These are phyloP conservation scores for Phasia obesa DNA, from an alignment of 2,888 invertebrate species.

Conservation along the genomic window DNA sequence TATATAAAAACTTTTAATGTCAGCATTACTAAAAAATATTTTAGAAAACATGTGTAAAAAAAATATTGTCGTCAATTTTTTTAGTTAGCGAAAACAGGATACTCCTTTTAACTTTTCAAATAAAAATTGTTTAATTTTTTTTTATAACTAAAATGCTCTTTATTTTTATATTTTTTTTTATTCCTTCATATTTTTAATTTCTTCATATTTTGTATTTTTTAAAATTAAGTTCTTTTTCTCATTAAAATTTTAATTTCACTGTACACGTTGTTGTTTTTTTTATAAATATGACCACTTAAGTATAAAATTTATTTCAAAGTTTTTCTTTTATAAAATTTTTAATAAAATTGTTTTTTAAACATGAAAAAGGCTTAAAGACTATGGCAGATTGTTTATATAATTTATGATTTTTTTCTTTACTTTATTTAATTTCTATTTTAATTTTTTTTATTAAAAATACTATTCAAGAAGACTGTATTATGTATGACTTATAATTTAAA, in stretches of 20 bases:
- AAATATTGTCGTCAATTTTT: too few relatives aligned
- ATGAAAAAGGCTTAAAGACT: constrained; percentile 77
- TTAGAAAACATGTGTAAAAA: too few relatives aligned
- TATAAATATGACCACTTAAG: constrained; percentile 25
- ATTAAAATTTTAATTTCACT: constrained; percentile 17
- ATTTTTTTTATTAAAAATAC: constrained; percentile 3
- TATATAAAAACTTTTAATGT: too few relatives aligned
- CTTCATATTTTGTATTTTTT: constrained; percentile 34
- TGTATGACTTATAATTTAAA: constrained; percentile 18
- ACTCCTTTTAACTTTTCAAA: too few relatives aligned
- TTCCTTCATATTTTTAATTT: neutral
- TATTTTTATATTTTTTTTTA: constrained; percentile 14
- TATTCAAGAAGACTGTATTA: constrained; percentile 27
- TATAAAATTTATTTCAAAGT: constrained; percentile 28
- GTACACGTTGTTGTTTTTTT: constrained; percentile 21
- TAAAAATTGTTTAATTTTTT: neutral
- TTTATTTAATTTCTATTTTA: too few relatives aligned
- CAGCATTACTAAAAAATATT: too few relatives aligned
- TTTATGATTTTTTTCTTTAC: constrained; percentile 4
- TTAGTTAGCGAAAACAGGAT: too few relatives aligned
- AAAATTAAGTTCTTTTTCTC: too few relatives aligned
- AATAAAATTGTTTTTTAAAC: constrained; percentile 79
- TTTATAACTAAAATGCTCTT: constrained; percentile 42
- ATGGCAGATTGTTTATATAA: constrained; percentile 60
- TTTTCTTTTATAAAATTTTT: constrained; percentile 53